Conservation (phyloP, 2,888 invertebrate species). For the Rosalia funebris region DNA sequence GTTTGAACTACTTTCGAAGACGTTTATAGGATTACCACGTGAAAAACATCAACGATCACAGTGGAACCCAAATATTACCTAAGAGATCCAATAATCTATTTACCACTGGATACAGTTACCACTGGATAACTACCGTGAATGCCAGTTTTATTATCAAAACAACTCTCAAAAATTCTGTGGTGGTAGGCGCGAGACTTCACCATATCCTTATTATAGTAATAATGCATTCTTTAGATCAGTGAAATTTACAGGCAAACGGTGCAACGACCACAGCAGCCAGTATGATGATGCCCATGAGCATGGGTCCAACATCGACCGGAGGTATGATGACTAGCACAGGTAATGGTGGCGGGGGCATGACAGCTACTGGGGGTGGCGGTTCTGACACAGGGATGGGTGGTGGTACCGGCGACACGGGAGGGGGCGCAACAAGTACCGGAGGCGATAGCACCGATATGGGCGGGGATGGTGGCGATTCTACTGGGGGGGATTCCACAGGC, state of each 20-base stretch:
- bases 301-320: conserved; percentile 63
- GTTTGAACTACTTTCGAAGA: no score
- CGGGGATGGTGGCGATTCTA: conserved; percentile 24
- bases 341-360: conserved; percentile 31
- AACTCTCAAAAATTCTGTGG: no score
- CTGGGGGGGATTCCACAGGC: conserved; percentile 49
- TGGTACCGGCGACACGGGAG: conserved; percentile 32
- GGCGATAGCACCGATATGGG: conserved; percentile 22
- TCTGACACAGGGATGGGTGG: conserved; percentile 23
- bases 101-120: no score
- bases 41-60: no score
- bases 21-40: no score
- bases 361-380: conserved; percentile 34
- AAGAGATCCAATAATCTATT: no score
- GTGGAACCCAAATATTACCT: no score
- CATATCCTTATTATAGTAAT: no score
- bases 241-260: conserved; percentile 31
- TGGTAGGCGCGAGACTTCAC: no score
- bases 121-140: no score
- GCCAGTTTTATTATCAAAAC: no score
- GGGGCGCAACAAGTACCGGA: conserved; percentile 33
- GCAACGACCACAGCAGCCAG: conserved; percentile 50
- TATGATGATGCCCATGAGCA: conserved; percentile 65
- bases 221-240: no score
- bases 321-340: conserved; percentile 48